Percentiles rank a stretch among this genome's conserved stretches.
Conservation (phyloP, 2,113 vertebrate species). For the Copsychus sechellarum region DNA sequence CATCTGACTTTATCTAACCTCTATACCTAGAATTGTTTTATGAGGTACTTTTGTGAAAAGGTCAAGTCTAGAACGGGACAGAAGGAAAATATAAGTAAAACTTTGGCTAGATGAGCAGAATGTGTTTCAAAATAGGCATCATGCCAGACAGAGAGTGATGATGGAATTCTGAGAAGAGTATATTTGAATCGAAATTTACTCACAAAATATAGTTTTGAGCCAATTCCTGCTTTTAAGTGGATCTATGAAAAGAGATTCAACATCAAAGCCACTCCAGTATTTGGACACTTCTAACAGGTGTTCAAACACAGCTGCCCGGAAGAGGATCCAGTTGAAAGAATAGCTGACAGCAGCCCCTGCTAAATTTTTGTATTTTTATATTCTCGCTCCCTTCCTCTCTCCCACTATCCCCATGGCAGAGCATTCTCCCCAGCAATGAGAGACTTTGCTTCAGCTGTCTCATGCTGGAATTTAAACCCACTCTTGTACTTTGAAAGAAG, state of each 20-base stretch:
- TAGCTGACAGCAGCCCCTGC: not conserved
- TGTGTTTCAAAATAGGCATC: not conserved
- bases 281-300: not conserved
- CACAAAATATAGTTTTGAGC: not conserved
- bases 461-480: not conserved
- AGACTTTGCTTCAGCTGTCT: not conserved
- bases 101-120: not conserved
- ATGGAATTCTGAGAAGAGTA: not conserved
- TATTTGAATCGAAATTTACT: not conserved
- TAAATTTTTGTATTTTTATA: not conserved
- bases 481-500: not conserved
- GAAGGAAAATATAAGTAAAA: not conserved
- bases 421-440: not conserved
- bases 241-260: not conserved
- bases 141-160: not conserved
- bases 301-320: not conserved
- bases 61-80: not conserved
- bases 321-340: not conserved
- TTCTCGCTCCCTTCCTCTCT: not conserved
- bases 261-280: not conserved
- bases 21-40: not conserved
- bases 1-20: not conserved
- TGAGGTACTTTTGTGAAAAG: not conserved
- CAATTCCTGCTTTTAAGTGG: not conserved
- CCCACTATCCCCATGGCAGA: not conserved